Evolutionary conservation across 2,113 vertebrate species (phyloP).

Genomic region (Chamaetylas fuelleborni): DNA sequence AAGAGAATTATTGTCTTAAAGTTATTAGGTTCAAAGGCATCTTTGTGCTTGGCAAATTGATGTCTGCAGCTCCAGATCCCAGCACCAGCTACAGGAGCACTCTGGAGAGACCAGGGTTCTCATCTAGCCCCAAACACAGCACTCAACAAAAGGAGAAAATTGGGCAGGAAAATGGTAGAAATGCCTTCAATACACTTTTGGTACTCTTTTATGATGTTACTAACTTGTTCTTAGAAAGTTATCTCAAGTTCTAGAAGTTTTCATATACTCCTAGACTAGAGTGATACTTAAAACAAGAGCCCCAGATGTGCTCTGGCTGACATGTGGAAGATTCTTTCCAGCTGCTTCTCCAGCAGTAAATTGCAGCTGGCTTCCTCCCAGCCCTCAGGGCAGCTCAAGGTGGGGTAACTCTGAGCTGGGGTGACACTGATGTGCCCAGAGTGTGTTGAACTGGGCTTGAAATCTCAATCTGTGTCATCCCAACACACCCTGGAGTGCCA

Average conservation of each 20-base stretch:
- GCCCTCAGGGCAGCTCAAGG: not conserved
- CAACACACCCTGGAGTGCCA: not conserved
- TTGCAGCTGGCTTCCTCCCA: not conserved
- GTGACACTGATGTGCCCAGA: not conserved
- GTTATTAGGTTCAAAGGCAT: not conserved
- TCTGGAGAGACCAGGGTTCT: not conserved
- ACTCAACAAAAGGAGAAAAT: not conserved
- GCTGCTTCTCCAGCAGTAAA: not conserved
- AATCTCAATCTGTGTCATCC: not conserved
- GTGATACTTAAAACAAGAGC: not conserved
- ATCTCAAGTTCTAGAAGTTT: not conserved
- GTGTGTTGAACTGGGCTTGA: not conserved
- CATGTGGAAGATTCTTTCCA: not conserved
- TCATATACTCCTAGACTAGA: not conserved
- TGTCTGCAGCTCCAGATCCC: slow-evolving; percentile 10
- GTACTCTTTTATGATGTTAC: not conserved
- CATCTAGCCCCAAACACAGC: not conserved
- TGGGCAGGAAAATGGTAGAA: not conserved
- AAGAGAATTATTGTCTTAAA: slow-evolving; percentile 27
- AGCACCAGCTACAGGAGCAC: rapidly evolving
- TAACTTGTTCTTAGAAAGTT: not conserved
- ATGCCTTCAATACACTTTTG: not conserved
- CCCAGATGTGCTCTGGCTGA: not conserved
- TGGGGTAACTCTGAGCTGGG: not conserved
- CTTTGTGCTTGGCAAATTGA: slow-evolving; percentile 4